A percentile compares a stretch with the other conserved stretches of the same genome.
These are phyloP conservation scores for Dryobotodes eremita DNA, from an alignment of 2,888 invertebrate genomes.

Conservation along the genomic window DNA sequence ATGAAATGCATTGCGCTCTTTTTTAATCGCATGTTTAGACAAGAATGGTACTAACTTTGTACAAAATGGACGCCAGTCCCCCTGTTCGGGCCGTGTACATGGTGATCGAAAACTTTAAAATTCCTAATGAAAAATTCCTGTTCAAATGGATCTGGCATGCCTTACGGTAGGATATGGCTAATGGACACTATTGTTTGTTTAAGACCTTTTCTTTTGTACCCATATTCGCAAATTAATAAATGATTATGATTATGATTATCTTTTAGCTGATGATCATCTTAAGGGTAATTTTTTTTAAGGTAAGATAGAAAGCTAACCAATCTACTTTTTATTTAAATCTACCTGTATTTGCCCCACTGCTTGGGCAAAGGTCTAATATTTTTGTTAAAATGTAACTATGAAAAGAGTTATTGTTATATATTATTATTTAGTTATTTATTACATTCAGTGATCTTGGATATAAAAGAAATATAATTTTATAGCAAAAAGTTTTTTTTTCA, in stretches of 20 bases:
- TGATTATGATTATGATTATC: too few relatives aligned
- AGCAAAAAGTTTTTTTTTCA: slow-evolving; percentile 56
- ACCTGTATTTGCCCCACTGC: too few relatives aligned
- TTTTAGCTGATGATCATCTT: slow-evolving; percentile 78
- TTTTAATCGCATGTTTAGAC: slow-evolving; percentile 15
- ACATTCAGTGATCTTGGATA: neutral
- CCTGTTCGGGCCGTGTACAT: slow-evolving; percentile 78
- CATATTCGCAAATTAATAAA: too few relatives aligned
- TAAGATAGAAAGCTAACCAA: slow-evolving; percentile 14
- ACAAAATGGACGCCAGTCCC: slow-evolving; percentile 79
- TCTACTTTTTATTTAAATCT: neutral
- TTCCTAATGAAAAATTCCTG: too few relatives aligned
- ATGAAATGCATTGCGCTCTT: neutral
- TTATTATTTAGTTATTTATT: too few relatives aligned
- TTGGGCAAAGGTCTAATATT: neutral
- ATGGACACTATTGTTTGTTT: too few relatives aligned
- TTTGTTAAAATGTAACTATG: neutral
- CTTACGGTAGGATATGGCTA: too few relatives aligned
- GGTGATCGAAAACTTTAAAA: slow-evolving; percentile 74
- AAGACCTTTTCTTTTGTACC: too few relatives aligned
- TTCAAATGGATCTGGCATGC: too few relatives aligned
- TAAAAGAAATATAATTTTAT: neutral
- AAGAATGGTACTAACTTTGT: slow-evolving; percentile 78
- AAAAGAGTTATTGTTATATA: neutral
- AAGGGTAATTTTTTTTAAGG: slow-evolving; percentile 74